Base-by-base conservation (phyloP, 64 coral and sea anemone species). In the Exaiptasia diaphana region DNA sequence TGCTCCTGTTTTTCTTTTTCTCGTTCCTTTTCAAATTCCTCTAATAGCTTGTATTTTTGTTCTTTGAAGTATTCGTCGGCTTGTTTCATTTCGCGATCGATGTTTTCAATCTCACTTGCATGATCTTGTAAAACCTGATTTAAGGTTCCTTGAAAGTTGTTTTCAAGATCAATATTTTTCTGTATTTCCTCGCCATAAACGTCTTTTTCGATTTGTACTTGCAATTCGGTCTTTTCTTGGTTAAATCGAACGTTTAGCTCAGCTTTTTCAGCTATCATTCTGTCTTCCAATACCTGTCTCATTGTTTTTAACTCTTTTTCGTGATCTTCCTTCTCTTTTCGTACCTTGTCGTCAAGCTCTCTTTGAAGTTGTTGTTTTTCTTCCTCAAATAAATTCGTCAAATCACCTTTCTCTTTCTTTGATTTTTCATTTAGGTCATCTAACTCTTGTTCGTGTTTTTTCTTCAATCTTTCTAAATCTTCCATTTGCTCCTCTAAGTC, bases 121-220 rank as follows among this genome's bases (percentile, higher is more conserved):
- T 95, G 91, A 22, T 95, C 91, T 55, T 95, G 79, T 44, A 88
- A 53, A 65, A 85, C 68, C 32, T 84, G 58, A 35, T 77, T 82
- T 53, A 95, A 75, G 17, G 86, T 37, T 59, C 76, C 73, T 38
- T 85, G 91, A 35, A 95, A 95, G 23, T 80, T 65, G n/a, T 45
- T 77, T 72, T 95, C 91, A n/a, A 88, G 50, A 44, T 82, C 53
- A 13, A 83, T 54, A 56, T 89, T 95, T 29, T 95, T 79, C 29
- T 77, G 67, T 27, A 78, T 54, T 6, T 87, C 53, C 39, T 89
- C 79, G 18, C 80, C 64, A 25, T 77, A 75, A 46, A 95, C 79
- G 29, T 67, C 80, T 17, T 61, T 73, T 45, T 54, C 68, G 37
- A 87, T 53, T 24, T 22, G 37, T 4, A 28, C 59, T 38, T 83